Evolutionary conservation across 2,797 vertebrate species (phyloP).

Genomic region (Gymnodraco acuticeps): DNA sequence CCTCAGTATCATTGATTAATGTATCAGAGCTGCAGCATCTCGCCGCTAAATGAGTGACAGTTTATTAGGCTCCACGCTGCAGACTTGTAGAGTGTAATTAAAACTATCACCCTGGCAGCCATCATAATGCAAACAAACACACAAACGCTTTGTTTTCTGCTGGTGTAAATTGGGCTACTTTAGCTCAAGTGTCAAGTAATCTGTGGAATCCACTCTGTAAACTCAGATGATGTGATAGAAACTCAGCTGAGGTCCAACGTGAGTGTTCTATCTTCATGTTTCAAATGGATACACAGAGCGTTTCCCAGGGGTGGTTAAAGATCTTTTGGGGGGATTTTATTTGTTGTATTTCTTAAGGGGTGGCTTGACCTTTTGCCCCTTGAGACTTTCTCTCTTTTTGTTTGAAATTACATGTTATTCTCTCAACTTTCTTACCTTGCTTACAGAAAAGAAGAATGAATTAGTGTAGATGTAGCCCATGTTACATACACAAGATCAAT

Average conservation of each 20-base stretch:
- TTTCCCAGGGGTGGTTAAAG: background rate
- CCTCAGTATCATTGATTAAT: constrained; percentile 71
- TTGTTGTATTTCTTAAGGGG: background rate
- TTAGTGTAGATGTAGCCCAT: background rate
- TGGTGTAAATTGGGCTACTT: constrained; percentile 13
- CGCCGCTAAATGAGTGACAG: constrained; percentile 73
- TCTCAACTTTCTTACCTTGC: background rate
- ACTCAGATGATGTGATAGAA: constrained; percentile 17
- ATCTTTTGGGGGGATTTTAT: background rate
- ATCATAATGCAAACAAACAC: constrained; percentile 41
- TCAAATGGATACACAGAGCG: constrained; percentile 5
- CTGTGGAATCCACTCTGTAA: constrained; percentile 25
- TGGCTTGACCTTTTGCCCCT: background rate
- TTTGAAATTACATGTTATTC: background rate
- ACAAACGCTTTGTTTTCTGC: constrained; percentile 1
- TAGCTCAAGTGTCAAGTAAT: constrained; percentile 51
- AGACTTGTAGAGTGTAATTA: constrained; percentile 75
- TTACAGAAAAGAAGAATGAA: background rate
- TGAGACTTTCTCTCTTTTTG: background rate
- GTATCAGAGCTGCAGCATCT: constrained; percentile 67
- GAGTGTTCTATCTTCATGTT: constrained; percentile 6
- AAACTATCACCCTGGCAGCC: constrained; percentile 53
- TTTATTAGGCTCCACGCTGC: constrained; percentile 73
- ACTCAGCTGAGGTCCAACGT: constrained; percentile 18
- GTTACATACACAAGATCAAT: background rate